phyloP scores from a whole-genome alignment of 2,113 vertebrate genomes.

The Nasalis larvatus region DNA sequence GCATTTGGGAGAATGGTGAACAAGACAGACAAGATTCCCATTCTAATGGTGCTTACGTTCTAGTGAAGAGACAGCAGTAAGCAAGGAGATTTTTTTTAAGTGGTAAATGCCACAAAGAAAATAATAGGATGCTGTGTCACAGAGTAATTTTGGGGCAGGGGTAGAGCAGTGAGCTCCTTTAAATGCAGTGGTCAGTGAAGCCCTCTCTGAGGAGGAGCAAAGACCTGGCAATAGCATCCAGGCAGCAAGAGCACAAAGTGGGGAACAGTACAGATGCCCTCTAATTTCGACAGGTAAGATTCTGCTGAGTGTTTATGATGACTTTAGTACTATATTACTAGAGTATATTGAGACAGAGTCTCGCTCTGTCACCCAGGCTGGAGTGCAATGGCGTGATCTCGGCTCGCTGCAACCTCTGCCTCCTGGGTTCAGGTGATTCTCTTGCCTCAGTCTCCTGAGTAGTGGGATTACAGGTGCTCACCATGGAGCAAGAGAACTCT shows the following conservation, averaged over 20 bases:
- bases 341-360: too few relatives aligned
- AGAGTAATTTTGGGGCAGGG: neutral
- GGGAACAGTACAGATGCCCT: neutral
- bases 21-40: neutral
- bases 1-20: neutral
- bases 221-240: neutral
- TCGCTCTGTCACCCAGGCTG: too few relatives aligned
- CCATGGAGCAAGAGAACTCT: neutral
- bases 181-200: neutral
- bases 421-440: too few relatives aligned
- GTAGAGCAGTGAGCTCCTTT: neutral
- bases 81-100: neutral
- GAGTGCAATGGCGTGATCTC: too few relatives aligned
- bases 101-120: neutral
- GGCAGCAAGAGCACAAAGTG: neutral
- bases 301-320: too few relatives aligned
- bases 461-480: too few relatives aligned
- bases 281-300: neutral
- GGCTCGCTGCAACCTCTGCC: too few relatives aligned
- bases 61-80: neutral
- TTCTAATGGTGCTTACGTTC: neutral
- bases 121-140: neutral
- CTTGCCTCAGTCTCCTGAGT: too few relatives aligned
- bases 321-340: neutral
- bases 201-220: neutral